Percentiles rank a stretch among this genome's conserved stretches.
Conservation (phyloP, 2,113 vertebrate species). For the Empidonax alnorum region DNA sequence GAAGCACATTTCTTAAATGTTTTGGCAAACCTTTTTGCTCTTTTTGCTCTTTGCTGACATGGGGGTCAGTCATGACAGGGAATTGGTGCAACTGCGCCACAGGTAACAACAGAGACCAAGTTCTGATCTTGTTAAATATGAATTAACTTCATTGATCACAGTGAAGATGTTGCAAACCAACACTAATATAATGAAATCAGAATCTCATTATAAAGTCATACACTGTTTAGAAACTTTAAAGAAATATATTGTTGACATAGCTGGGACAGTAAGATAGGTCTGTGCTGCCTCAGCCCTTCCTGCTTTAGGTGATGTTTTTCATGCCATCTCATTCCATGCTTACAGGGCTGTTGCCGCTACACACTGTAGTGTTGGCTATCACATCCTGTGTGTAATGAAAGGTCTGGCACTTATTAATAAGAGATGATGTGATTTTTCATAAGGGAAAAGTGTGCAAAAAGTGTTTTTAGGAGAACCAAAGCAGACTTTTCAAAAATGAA, state of each 20-base stretch:
- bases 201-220: neutral
- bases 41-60: neutral
- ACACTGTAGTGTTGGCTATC: neutral
- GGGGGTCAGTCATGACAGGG: neutral
- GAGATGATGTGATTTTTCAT: neutral
- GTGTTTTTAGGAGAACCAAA: neutral
- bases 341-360: neutral
- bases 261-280: neutral
- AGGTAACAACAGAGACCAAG: fast-evolving
- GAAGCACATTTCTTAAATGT: neutral
- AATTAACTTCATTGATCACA: neutral
- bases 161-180: neutral
- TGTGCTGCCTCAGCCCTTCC: neutral
- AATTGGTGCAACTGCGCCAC: neutral
- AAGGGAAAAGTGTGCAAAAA: neutral
- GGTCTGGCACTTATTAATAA: neutral
- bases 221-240: neutral
- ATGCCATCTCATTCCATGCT: neutral
- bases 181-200: neutral
- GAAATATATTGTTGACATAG: neutral
- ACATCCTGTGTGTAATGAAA: neutral
- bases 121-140: neutral
- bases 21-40: neutral
- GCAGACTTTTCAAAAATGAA: neutral
- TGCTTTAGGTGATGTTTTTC: neutral